Evolutionary conservation across 2,797 vertebrate species (phyloP).

Genomic region (Fringilla coelebs): DNA sequence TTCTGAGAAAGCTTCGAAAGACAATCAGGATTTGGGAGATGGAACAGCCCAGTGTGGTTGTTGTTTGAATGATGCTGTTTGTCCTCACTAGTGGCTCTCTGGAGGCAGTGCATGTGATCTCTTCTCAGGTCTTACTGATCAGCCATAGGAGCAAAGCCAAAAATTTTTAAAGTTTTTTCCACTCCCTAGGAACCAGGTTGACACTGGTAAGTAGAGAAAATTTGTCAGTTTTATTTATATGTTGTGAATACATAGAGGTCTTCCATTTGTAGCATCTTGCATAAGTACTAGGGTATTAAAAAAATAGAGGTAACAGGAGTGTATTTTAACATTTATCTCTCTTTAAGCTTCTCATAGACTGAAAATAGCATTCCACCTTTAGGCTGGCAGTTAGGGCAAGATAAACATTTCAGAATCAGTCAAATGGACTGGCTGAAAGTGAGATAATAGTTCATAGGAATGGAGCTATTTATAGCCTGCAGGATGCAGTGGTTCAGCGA

Average conservation of each 20-base stretch:
- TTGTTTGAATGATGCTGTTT: not conserved
- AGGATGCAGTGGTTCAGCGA: not conserved
- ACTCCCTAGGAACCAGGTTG: not conserved
- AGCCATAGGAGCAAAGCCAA: not conserved
- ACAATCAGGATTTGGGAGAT: not conserved
- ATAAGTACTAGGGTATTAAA: not conserved
- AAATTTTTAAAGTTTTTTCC: not conserved
- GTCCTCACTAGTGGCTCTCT: not conserved
- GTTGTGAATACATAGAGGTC: not conserved
- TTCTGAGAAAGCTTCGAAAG: not conserved
- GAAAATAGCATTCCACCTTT: conserved; percentile 1
- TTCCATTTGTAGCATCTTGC: not conserved
- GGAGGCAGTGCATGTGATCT: not conserved
- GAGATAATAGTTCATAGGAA: conserved; percentile 10
- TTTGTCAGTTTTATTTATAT: not conserved
- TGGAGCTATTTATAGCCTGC: conserved; percentile 14
- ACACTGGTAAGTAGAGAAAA: not conserved
- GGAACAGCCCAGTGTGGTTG: not conserved
- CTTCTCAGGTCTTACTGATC: not conserved
- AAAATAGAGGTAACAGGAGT: not conserved
- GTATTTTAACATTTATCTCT: not conserved
- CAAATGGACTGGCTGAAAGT: not conserved
- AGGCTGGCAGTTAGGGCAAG: not conserved
- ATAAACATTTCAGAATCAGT: conserved; percentile 11
- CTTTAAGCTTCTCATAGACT: not conserved